Percentiles rank a stretch among this genome's conserved stretches.
These are phyloP conservation scores for Coremacera marginata DNA, from an alignment of 2,888 invertebrate species.

Conservation along the genomic window DNA sequence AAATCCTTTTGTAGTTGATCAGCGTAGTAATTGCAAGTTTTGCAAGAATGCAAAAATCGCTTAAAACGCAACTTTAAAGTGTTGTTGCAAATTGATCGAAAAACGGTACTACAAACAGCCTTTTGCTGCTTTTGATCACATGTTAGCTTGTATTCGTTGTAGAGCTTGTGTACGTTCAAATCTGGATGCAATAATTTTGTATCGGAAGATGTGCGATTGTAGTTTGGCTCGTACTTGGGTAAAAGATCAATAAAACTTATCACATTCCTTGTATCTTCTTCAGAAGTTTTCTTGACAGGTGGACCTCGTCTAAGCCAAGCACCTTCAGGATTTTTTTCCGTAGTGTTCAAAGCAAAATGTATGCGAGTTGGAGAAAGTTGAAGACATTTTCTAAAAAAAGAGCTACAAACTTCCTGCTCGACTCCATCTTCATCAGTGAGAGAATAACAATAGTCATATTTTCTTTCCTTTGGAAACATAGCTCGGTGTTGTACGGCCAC, in stretches of 20 bases:
- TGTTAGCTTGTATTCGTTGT: constrained; percentile 3
- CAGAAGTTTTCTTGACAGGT: constrained; percentile 8
- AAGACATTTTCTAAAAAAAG: constrained; percentile 24
- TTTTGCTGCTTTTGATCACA: not conserved
- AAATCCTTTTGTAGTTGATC: constrained; percentile 5
- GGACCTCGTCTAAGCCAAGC: not conserved
- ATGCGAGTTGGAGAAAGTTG: constrained; percentile 13
- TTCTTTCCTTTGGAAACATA: not conserved
- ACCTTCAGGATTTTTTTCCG: too few relatives aligned
- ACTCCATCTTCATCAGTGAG: constrained; percentile 19
- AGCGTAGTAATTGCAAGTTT: constrained; percentile 23
- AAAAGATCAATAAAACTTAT: too few relatives aligned
- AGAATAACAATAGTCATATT: constrained; percentile 11
- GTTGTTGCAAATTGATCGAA: constrained; percentile 19
- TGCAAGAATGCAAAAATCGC: constrained; percentile 7
- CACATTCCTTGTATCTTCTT: not conserved
- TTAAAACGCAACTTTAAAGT: constrained; percentile 26
- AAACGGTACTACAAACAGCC: constrained; percentile 15
- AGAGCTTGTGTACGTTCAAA: constrained; percentile 20
- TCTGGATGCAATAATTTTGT: constrained; percentile 27
- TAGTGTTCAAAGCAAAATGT: constrained; percentile 13
- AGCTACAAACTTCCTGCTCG: constrained; percentile 14
- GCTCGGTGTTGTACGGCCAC: too few relatives aligned
- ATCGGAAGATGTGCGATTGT: too few relatives aligned
- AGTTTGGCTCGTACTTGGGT: too few relatives aligned